These are phyloP conservation scores for Dicyrtomina minuta DNA, from an alignment of 2,888 invertebrate species.

Conservation along the genomic window DNA sequence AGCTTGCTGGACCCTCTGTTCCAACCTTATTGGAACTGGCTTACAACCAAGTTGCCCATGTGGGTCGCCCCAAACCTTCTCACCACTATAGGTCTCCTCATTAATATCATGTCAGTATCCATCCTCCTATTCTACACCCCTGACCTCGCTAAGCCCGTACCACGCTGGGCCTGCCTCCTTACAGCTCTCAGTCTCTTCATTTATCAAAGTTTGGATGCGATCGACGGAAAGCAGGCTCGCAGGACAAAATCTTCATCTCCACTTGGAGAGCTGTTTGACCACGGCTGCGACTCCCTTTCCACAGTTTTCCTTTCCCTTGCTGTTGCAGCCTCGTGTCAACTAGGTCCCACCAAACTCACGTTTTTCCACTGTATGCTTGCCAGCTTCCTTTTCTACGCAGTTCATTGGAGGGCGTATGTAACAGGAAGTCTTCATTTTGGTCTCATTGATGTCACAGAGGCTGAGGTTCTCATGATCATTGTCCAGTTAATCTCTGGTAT, in stretches of 20 bases:
- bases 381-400: conserved; percentile 93
- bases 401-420: conserved; percentile 99
- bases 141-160: conserved; percentile 62
- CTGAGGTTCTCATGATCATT: conserved; percentile 86
- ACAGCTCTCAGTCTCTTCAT: conserved; percentile 92
- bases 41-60: conserved; percentile 83
- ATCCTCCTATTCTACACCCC: conserved; percentile 90
- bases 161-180: conserved; percentile 87
- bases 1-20: conserved; percentile 84
- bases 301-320: conserved; percentile 65
- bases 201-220: conserved; percentile 97
- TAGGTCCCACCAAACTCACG: conserved; percentile 91
- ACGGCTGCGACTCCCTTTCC: conserved; percentile 98
- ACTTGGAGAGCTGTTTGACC: conserved; percentile 96
- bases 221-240: conserved; percentile 98
- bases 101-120: conserved; percentile 89
- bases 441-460: conserved; percentile 95
- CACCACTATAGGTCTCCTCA: conserved; percentile 85
- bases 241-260: conserved; percentile 89
- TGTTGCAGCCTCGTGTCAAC: conserved; percentile 59
- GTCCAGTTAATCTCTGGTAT: conserved; percentile 83
- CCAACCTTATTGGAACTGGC: conserved; percentile 97
- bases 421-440: conserved; percentile 89
- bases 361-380: conserved; percentile 93
- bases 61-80: conserved; percentile 98